Base-by-base conservation (phyloP, 2,888 invertebrate genomes). In the Julus scandinavius region DNA sequence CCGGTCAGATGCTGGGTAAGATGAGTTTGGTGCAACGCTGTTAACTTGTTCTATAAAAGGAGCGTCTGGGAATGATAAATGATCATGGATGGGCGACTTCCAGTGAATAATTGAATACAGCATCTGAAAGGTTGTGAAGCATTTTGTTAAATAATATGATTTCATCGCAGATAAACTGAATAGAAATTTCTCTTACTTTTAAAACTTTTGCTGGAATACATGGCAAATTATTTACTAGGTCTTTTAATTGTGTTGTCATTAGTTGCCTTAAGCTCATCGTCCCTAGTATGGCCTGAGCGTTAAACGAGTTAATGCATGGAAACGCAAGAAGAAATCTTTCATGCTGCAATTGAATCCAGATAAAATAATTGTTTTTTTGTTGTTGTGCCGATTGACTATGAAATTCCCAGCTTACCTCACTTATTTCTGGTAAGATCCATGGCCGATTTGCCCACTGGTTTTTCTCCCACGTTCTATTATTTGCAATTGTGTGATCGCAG, bases 251-350 rank as follows among this genome's bases (percentile, higher is more conserved):
- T 38, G 17, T 4, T 85, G 20, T 15, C 50, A 88, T 20, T 13
- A 88, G n/a, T 6, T 38, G 38, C 15, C 29, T 20, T 13, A 88
- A 0, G 13, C 49, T 40, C 58, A 49, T 29, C 15, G 83, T 17
- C 15, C 50, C 85, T 45, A 85, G 41, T 58, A 88, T 88, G 15
- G 50, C 45, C 38, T 88, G 88, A 83, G 88, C 88, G 20, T 50
- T 83, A 49, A 88, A 88, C 17, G 88, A 83, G 50, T 85, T 88
- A 20, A 88, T 49, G 84, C 84, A 84, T n/a, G 84, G 84, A 85
- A 84, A 88, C 15, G 45, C 38, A 38, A 63, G 49, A 17, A 88
- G 85, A n/a, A 88, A 88, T 45, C 20, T 49, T 88, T 88, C 88
- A 13, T 88, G 88, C 88, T 88, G n/a, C 50, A 88, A 84, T 20